Evolutionary conservation across 2,888 invertebrate species (phyloP), one percentile per base, ranked within the genome.

Genomic region (Celastrina argiolus): DNA sequence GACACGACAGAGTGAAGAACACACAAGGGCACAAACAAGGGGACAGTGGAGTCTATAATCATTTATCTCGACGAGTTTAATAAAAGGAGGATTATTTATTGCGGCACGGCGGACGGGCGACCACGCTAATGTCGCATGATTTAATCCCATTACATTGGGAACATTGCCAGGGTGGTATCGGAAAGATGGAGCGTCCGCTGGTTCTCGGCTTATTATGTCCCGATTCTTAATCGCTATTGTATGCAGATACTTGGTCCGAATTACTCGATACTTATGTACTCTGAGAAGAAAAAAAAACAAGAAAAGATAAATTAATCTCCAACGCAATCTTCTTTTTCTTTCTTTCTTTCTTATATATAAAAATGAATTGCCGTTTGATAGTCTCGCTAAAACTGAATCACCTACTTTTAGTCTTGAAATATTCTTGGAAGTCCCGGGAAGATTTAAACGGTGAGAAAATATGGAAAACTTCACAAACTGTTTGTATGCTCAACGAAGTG

Each of bases 11-110:
- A 70, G 71, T 56, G 67, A 70, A 71, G 65, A 69, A 67, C 69
- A 68, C 70, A 67, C 68, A 69, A 70, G 75, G 76, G 71, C 74
- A 78, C 82, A 81, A 81, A 81, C 83, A 84, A 81, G 84, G 82
- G 84, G 84, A 78, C 83, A 80, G 78, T 73, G 74, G 74, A 86
- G 84, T 90, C 87, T 87, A 90, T 91, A 88, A 89, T 88, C 89
- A 90, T 91, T 91, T 91, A 91, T 91, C 89, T 89, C 87, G 76
- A 77, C 76, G 81, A 85, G 88, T 91, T 90, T 91, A 89, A 91
- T 91, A 91, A 91, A 91, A 90, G 90, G 85, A 83, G 87, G 85
- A 87, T 91, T 90, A 90, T 91, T 89, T 87, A 90, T 85, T 82
- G 85, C 82, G 81, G 80, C 83, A 80, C 77, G 77, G 79, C 75